Percentiles rank a stretch among this genome's conserved stretches.
phyloP scores from a whole-genome alignment of 2,797 vertebrate species.

The Potorous gilbertii region DNA sequence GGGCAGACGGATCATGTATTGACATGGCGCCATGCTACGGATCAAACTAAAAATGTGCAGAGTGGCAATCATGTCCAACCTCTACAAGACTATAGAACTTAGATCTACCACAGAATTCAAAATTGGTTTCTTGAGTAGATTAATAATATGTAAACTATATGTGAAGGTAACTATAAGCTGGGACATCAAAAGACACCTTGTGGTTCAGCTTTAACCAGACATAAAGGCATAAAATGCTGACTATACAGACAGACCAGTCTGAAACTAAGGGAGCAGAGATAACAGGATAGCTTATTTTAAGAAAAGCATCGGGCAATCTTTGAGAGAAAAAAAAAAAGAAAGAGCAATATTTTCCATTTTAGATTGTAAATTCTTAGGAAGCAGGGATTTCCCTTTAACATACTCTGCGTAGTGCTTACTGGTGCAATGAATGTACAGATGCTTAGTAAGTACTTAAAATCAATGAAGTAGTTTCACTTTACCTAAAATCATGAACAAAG shows the following conservation, averaged over 20 bases:
- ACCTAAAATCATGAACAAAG: neutral
- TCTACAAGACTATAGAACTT: neutral
- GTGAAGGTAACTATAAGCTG: neutral
- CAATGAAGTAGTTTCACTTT: neutral
- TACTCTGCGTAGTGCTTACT: neutral
- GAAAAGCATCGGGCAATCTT: neutral
- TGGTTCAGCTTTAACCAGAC: neutral
- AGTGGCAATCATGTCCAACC: neutral
- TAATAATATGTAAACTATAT: neutral
- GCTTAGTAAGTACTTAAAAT: constrained; percentile 13
- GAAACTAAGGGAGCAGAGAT: neutral
- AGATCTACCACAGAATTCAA: constrained; percentile 1
- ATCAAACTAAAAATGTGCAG: neutral
- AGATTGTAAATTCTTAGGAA: constrained; percentile 27
- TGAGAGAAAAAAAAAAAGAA: neutral
- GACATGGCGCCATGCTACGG: neutral
- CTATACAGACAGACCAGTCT: neutral
- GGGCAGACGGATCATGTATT: neutral
- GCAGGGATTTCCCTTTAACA: constrained; percentile 9
- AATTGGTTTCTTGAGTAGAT: neutral
- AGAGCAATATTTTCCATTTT: neutral
- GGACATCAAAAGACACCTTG: neutral
- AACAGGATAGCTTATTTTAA: neutral
- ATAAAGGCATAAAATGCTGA: neutral
- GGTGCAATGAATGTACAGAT: constrained; percentile 20